Evolutionary conservation across 2,888 invertebrate genomes (phyloP).

Genomic region (Cheilosia vulpina): DNA sequence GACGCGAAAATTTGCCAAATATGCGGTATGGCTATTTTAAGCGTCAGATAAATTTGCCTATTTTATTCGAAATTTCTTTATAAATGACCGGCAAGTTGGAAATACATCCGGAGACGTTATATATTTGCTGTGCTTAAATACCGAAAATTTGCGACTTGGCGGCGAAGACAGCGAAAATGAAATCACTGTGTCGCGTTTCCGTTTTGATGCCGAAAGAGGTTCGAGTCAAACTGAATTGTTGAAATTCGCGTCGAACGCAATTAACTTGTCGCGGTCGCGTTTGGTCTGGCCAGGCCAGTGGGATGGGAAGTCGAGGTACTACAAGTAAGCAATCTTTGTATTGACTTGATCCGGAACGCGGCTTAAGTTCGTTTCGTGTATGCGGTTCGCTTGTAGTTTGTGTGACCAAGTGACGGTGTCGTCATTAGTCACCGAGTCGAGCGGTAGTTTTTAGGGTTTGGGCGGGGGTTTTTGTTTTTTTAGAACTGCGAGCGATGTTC

Average conservation of each 20-base stretch:
- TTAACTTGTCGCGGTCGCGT: constrained; percentile 53
- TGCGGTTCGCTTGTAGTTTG: constrained; percentile 15
- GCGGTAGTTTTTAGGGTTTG: neutral
- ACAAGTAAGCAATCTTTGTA: constrained; percentile 39
- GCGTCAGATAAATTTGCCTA: too few relatives aligned
- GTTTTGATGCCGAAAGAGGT: constrained; percentile 69
- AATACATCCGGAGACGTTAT: too few relatives aligned
- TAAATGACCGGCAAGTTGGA: too few relatives aligned
- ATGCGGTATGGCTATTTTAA: too few relatives aligned
- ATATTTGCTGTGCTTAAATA: neutral
- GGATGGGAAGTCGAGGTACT: neutral
- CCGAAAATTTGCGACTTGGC: neutral
- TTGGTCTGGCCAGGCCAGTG: constrained; percentile 15
- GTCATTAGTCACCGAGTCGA: constrained; percentile 66
- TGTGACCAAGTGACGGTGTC: constrained; percentile 48
- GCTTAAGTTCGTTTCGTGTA: neutral
- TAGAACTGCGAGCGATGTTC: neutral
- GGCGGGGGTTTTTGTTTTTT: neutral
- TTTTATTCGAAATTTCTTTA: too few relatives aligned
- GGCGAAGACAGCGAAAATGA: constrained; percentile 12
- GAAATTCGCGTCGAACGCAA: constrained; percentile 67
- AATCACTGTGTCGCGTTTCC: constrained; percentile 43
- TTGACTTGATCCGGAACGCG: constrained; percentile 23
- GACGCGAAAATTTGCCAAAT: too few relatives aligned
- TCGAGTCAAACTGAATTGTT: constrained; percentile 71